These are phyloP conservation scores for Erebia palarica DNA, from an alignment of 2,888 invertebrate species.

Conservation along the genomic window DNA sequence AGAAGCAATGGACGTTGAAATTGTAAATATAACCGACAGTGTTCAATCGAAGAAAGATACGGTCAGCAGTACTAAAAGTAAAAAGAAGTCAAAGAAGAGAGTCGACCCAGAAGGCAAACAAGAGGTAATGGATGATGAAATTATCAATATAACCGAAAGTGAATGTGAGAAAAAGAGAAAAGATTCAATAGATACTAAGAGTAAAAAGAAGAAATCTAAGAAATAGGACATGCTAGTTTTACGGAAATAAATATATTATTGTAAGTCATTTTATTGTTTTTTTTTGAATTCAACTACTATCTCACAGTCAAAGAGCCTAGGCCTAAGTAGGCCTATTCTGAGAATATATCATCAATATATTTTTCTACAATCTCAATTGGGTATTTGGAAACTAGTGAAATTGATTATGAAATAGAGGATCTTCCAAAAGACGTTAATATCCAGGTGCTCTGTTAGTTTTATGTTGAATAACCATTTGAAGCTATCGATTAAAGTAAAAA, in stretches of 20 bases:
- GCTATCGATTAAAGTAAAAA: too few species aligned
- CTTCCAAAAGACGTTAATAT: too few species aligned
- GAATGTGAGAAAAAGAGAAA: conserved; percentile 43
- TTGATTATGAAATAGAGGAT: too few species aligned
- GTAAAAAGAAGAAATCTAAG: conserved; percentile 45
- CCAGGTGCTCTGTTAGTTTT: too few species aligned
- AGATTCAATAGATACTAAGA: conserved; percentile 42
- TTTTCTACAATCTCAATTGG: too few species aligned
- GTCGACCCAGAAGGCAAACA: conserved; percentile 42
- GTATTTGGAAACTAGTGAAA: too few species aligned
- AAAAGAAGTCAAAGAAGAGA: conserved; percentile 38
- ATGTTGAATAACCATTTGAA: too few species aligned
- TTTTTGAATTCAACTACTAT: background rate
- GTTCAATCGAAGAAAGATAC: conserved; percentile 46
- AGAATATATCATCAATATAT: too few species aligned
- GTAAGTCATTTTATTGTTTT: background rate
- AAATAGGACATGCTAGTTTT: conserved; percentile 34
- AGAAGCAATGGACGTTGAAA: conserved; percentile 52
- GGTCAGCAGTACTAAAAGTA: conserved; percentile 34
- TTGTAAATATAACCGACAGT: conserved; percentile 42
- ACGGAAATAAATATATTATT: conserved; percentile 21
- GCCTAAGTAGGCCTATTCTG: too few species aligned
- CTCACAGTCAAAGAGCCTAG: too few species aligned
- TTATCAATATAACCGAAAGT: conserved; percentile 42
- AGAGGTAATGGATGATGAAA: conserved; percentile 53